Percentiles rank a stretch among this genome's conserved stretches.
phyloP scores from a whole-genome alignment of 2,113 vertebrate species.

The Amphiprion percula region DNA sequence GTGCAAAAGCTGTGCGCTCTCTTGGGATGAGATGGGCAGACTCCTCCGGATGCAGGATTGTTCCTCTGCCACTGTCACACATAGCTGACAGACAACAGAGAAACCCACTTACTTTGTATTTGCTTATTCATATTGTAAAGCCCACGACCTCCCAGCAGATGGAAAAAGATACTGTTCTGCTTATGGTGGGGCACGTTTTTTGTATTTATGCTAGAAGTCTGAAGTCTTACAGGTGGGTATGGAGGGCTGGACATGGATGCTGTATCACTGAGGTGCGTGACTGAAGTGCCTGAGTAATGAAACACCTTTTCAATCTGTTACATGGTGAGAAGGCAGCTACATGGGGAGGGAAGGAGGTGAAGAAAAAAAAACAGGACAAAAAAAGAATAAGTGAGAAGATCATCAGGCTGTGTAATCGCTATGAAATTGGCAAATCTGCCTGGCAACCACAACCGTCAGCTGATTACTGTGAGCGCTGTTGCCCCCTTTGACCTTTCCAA shows the following conservation, averaged over 20 bases:
- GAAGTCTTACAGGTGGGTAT: conserved; percentile 13
- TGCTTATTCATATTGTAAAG: conserved; percentile 72
- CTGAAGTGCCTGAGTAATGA: conserved; percentile 52
- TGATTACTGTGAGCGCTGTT: conserved; percentile 37
- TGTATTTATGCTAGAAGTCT: neutral
- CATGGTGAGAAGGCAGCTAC: conserved; percentile 31
- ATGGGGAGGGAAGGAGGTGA: conserved; percentile 30
- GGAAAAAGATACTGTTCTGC: conserved; percentile 1
- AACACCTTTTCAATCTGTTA: conserved; percentile 69
- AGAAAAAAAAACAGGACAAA: conserved; percentile 27
- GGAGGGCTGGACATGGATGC: conserved; percentile 6
- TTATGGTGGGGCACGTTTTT: neutral
- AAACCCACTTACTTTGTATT: conserved; percentile 73
- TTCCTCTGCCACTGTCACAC: conserved; percentile 41
- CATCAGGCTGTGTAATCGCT: conserved; percentile 35
- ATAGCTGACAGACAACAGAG: conserved; percentile 69
- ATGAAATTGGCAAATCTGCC: conserved; percentile 68
- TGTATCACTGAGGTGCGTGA: conserved; percentile 24
- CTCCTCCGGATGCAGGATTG: conserved; percentile 42
- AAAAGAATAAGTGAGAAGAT: conserved; percentile 65
- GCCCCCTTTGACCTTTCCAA: conserved; percentile 55
- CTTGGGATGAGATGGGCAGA: conserved; percentile 49
- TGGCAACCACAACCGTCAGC: conserved; percentile 63
- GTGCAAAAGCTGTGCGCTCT: conserved; percentile 43
- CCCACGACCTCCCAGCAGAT: conserved; percentile 2